Evolutionary conservation across 1,140 invertebrate species (phyloP).

Genomic region (Heliconius nattereri): DNA sequence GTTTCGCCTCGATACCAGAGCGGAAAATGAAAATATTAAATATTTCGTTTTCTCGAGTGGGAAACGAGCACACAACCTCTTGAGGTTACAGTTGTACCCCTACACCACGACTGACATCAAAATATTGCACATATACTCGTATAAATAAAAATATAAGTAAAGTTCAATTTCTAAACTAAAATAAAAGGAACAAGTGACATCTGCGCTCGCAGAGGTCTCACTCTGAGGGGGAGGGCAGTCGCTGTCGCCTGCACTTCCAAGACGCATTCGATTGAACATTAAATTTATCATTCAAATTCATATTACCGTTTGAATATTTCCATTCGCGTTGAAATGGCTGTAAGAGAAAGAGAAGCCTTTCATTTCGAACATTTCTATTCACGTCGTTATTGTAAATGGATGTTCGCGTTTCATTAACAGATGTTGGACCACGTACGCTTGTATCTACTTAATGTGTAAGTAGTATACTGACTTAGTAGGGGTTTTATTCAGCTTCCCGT

Average conservation of each 20-base stretch:
- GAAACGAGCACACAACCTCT: too few relatives aligned
- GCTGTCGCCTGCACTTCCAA: constrained; percentile 4
- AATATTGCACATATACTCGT: not conserved
- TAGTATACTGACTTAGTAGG: not conserved
- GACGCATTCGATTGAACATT: not conserved
- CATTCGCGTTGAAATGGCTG: not conserved
- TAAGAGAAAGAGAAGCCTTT: constrained; percentile 3
- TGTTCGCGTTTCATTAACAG: not conserved
- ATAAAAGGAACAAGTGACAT: not conserved
- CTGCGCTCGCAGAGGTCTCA: not conserved
- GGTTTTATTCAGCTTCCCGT: too few relatives aligned
- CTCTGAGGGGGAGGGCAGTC: not conserved
- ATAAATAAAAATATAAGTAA: not conserved
- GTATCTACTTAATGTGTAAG: not conserved
- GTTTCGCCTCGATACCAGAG: too few relatives aligned
- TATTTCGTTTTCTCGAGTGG: too few relatives aligned
- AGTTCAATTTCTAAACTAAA: not conserved
- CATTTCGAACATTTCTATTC: not conserved
- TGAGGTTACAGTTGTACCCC: too few relatives aligned
- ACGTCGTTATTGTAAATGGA: not conserved
- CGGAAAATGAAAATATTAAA: too few relatives aligned
- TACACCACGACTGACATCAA: not conserved
- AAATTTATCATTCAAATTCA: constrained; percentile 13
- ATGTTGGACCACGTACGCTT: not conserved
- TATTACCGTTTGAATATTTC: constrained; percentile 7